These are phyloP conservation scores for Thera obeliscata DNA, from an alignment of 2,888 invertebrate genomes.

Conservation along the genomic window DNA sequence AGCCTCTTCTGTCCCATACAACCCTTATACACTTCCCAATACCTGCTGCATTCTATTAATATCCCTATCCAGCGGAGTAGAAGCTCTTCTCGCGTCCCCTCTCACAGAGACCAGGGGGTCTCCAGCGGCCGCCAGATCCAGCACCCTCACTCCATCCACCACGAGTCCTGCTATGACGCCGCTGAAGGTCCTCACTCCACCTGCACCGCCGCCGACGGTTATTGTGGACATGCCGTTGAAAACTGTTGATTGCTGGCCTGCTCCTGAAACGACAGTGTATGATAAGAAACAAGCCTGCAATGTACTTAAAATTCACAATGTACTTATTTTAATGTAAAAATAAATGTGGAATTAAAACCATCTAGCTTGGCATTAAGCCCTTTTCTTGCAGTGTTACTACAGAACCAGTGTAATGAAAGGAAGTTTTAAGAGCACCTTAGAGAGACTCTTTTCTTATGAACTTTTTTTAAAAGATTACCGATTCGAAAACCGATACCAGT, in stretches of 20 bases:
- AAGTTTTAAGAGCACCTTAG: too few relatives aligned
- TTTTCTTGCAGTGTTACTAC: too few relatives aligned
- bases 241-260: constrained; percentile 91
- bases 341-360: too few relatives aligned
- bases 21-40: not conserved
- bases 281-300: not conserved
- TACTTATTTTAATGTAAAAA: too few relatives aligned
- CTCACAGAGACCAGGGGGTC: constrained; percentile 90
- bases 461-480: too few relatives aligned
- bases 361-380: too few relatives aligned
- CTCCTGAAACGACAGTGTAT: constrained; percentile 77
- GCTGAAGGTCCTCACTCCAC: constrained; percentile 91
- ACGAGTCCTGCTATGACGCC: constrained; percentile 96
- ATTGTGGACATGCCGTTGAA: constrained; percentile 97
- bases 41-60: constrained; percentile 95
- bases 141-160: constrained; percentile 92
- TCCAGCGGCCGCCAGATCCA: constrained; percentile 93
- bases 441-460: too few relatives aligned
- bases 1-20: too few relatives aligned
- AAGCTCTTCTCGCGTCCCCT: constrained; percentile 93
- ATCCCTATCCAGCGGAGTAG: constrained; percentile 90
- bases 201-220: constrained; percentile 91
- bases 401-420: too few relatives aligned
- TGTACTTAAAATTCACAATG: not conserved
- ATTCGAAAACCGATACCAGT: too few relatives aligned